Evolutionary conservation across 2,797 vertebrate genomes (phyloP), one percentile per base, ranked within the genome.

Genomic region (Austrolebias charrua): DNA sequence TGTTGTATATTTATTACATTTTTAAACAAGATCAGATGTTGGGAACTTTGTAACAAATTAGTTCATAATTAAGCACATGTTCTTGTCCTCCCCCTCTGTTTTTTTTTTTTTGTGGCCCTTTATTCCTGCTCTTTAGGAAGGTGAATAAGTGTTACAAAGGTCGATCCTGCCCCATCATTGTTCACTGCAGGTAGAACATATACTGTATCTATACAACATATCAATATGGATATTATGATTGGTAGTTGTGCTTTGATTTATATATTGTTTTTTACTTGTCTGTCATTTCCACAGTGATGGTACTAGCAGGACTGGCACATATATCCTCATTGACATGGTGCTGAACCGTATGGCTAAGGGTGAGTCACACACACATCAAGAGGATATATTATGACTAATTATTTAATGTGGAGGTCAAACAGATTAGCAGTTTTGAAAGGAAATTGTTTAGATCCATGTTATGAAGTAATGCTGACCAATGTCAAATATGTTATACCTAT

Each of bases 71-170:
- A 74, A 61, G 52, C 24, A 5, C 68, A 31, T 69, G 44, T 60
- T 18, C 50, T 48, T 83, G 49, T 77, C 51, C 40, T 83, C 64
- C 33, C 33, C 24, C 2, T 24, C 3, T 24, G 3, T 35, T 66
- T 73, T 61, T 63, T 65, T 66, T 59, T 74, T 71, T 64, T 61
- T 69, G 63, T 76, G 65, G 19, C 65, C 57, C 46, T 62, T 73
- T 69, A n/a, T 60, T 79, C 35, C 57, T 79, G 55, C 53, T 76
- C 90, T 83, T 75, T 94, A 99, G 97, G 91, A 99, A 99, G 79
- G 97, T 98, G 87, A 99, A 99, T 90, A 99, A 98, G 90, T 98
- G 97, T 82, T 99, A 97, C 92, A 92, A 96, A 67, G 96, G 97
- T 60, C 95, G 97, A 33, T 99, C 97, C 79, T 99, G 97, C 78